These are phyloP conservation scores for Coracopsis vasa DNA, from an alignment of 2,113 vertebrate genomes.

Conservation along the genomic window DNA sequence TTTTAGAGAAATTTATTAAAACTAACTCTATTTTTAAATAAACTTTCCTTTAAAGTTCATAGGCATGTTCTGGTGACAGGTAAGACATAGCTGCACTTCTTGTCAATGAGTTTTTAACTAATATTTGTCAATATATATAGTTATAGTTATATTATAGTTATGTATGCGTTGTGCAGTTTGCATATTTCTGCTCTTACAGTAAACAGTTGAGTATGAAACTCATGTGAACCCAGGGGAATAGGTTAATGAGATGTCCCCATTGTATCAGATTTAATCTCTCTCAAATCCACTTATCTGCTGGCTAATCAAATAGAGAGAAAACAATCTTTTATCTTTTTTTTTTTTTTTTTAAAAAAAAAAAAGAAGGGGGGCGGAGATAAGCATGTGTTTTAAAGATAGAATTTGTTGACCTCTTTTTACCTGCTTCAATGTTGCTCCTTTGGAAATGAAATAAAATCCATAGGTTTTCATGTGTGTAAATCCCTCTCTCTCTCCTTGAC, in stretches of 20 bases:
- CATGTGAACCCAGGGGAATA: not conserved
- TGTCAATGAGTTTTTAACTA: not conserved
- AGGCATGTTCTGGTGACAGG: not conserved
- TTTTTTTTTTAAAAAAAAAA: not conserved
- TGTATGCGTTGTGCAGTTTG: not conserved
- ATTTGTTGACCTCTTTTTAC: not conserved
- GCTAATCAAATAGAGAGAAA: constrained; percentile 6
- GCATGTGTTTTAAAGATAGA: not conserved
- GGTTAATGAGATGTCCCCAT: not conserved
- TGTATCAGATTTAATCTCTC: not conserved
- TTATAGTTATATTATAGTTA: not conserved
- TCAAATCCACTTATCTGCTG: not conserved
- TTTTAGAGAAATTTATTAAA: not conserved
- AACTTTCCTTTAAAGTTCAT: not conserved
- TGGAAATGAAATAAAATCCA: not conserved
- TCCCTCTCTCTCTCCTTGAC: not conserved
- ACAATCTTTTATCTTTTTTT: not conserved
- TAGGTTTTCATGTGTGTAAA: not conserved
- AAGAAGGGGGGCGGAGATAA: not conserved
- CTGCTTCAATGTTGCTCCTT: not conserved
- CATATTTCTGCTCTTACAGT: not conserved
- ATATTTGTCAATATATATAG: not conserved
- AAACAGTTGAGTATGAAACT: not conserved
- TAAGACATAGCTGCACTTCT: not conserved
- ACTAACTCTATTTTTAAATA: not conserved